Conservation (phyloP, 2,113 vertebrate species). For the Sardina pilchardus region DNA sequence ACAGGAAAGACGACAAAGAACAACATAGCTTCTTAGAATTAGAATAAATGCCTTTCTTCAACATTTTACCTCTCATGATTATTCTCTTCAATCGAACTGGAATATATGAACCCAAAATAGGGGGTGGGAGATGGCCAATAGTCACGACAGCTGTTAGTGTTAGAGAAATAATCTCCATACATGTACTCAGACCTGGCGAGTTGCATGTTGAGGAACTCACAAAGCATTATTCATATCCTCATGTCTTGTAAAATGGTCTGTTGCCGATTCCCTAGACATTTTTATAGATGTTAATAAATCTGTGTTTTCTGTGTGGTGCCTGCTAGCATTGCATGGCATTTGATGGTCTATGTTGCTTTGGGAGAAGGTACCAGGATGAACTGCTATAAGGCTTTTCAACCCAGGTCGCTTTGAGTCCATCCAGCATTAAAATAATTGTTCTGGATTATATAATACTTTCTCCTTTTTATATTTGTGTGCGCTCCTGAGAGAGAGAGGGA, state of each 20-base stretch:
- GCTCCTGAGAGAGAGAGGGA: not conserved
- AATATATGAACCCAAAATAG: not conserved
- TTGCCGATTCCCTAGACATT: not conserved
- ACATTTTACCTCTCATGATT: not conserved
- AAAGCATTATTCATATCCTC: not conserved
- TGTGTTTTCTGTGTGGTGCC: not conserved
- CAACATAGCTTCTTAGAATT: not conserved
- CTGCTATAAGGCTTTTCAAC: not conserved
- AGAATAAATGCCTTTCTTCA: not conserved
- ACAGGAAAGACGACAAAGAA: constrained; percentile 40
- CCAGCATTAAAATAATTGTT: constrained; percentile 11
- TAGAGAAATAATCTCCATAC: not conserved
- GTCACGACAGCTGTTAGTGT: not conserved
- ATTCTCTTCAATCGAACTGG: not conserved
- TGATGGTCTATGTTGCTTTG: not conserved
- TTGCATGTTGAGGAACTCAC: constrained; percentile 3
- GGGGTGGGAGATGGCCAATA: not conserved
- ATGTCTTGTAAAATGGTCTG: not conserved
- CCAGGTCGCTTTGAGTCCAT: not conserved
- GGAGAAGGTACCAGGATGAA: not conserved
- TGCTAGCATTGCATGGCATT: constrained; percentile 3
- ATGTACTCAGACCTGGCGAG: not conserved
- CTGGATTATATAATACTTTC: constrained; percentile 12
- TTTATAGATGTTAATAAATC: not conserved
- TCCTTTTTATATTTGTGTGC: not conserved